Evolutionary conservation across 1,140 invertebrate species (phyloP), one percentile per base, ranked within the genome.

Genomic region (Rhopalosiphum maidis): DNA sequence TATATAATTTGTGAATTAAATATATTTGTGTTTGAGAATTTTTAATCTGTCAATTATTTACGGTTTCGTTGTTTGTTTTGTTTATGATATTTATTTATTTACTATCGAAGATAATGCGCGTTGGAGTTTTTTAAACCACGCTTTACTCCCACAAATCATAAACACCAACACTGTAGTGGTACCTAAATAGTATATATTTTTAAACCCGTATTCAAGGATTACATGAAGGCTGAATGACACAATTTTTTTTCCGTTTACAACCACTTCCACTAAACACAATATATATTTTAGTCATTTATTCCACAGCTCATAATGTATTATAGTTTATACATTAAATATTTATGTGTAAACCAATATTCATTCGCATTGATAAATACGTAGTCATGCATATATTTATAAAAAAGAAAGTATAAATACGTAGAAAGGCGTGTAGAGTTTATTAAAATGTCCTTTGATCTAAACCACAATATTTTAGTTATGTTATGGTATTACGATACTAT

Each of bases 21-120:
- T 60, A 60, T 60, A 30, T 30, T 60, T 25, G 11, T 60, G 8
- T 60, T 60, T 60, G 25, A 60, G 4, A 11, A 30, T 60, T 60
- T 60, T 60, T 60, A 30, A 60, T 9, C 2, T 68, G 30, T n/a
- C 25, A 68, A 68, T 68, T 68, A 68, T 68, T 68, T 68, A n/a
- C 60, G 3, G 60, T 68, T 68, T 68, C 11, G 60, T 68, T 68
- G 11, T 68, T 68, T 68, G 30, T 15, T 68, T 68, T n/a, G 30
- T 68, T 68, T 68, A 68, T 68, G 60, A 68, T 68, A 68, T 68
- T 68, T 68, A n/a, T 68, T 68, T n/a, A n/a, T n/a, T 68, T n/a
- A 68, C 15, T 68, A 68, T 68, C 60, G 30, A 68, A 30, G 11
- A 68, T 68, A 68, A 30, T 68, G 30, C 30, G 11, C 60, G 60